Evolutionary conservation across 2,888 invertebrate species (phyloP).

Genomic region (Meiosimyza platycephala): DNA sequence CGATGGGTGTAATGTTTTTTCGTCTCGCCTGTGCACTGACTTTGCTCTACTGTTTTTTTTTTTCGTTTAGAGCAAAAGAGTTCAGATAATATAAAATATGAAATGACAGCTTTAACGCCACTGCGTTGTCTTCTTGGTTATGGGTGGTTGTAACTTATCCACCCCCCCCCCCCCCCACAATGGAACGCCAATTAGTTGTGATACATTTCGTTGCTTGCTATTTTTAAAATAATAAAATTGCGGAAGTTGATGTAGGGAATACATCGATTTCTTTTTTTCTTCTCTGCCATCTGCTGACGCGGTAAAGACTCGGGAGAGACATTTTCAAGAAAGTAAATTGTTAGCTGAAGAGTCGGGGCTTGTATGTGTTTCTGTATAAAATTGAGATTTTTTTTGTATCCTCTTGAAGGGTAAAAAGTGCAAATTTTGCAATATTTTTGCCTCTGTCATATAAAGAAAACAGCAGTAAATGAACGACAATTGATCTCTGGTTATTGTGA

Average conservation of each 20-base stretch:
- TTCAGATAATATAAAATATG: conserved; percentile 53
- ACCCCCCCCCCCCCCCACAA: neutral
- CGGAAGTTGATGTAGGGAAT: no score
- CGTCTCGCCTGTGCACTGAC: neutral
- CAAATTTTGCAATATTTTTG: conserved; percentile 49
- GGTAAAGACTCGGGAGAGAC: neutral
- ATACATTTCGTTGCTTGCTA: neutral
- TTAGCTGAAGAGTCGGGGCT: neutral
- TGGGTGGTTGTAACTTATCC: conserved; percentile 5
- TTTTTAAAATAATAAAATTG: no score
- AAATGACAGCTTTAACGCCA: conserved; percentile 62
- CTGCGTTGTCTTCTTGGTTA: conserved; percentile 34
- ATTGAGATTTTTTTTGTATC: neutral
- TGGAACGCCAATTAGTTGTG: conserved; percentile 34
- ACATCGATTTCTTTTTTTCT: no score
- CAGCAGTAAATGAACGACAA: conserved; percentile 45
- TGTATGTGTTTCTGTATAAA: neutral
- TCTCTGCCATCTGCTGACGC: neutral
- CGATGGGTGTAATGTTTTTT: no score
- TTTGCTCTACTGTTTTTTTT: neutral
- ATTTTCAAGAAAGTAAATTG: conserved; percentile 4
- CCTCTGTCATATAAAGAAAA: neutral
- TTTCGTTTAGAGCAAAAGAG: neutral
- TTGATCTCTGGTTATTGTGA: conserved; percentile 43
- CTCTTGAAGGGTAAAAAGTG: conserved; percentile 41